These are phyloP conservation scores for Tor tambroides DNA, from an alignment of 2,113 vertebrate species.

Conservation along the genomic window DNA sequence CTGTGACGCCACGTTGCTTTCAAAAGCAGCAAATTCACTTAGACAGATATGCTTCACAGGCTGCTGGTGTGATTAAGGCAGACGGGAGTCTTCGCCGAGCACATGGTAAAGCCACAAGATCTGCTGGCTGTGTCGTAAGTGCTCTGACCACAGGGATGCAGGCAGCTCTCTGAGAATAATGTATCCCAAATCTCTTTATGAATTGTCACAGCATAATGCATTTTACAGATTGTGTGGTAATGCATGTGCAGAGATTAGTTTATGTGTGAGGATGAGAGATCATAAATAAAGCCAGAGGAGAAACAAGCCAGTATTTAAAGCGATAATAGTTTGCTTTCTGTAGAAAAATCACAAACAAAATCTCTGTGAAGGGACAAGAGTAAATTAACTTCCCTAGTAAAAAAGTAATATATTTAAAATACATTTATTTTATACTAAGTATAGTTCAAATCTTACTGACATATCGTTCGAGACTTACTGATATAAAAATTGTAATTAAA, in stretches of 20 bases:
- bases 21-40: constrained; percentile 58
- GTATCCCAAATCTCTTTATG: constrained; percentile 46
- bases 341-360: neutral
- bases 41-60: constrained; percentile 51
- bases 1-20: constrained; percentile 16
- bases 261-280: constrained; percentile 12
- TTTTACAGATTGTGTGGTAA: constrained; percentile 44
- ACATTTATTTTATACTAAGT: too few species aligned
- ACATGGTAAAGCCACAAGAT: constrained; percentile 42
- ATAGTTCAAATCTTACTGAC: too few species aligned
- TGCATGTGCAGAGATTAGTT: constrained; percentile 25
- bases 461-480: too few species aligned
- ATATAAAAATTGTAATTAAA: too few species aligned
- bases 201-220: constrained; percentile 20
- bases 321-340: neutral
- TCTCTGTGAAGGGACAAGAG: neutral
- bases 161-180: neutral
- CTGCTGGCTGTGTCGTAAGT: neutral
- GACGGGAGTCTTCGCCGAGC: constrained; percentile 21
- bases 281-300: neutral
- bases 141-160: constrained; percentile 20
- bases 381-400: neutral
- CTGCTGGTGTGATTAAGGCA: constrained; percentile 51
- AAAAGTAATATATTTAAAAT: too few species aligned
- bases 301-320: neutral